Evolutionary conservation across 2,113 vertebrate genomes (phyloP), one percentile per base, ranked within the genome.

Genomic region (Pseudolaguvia tuberculata): DNA sequence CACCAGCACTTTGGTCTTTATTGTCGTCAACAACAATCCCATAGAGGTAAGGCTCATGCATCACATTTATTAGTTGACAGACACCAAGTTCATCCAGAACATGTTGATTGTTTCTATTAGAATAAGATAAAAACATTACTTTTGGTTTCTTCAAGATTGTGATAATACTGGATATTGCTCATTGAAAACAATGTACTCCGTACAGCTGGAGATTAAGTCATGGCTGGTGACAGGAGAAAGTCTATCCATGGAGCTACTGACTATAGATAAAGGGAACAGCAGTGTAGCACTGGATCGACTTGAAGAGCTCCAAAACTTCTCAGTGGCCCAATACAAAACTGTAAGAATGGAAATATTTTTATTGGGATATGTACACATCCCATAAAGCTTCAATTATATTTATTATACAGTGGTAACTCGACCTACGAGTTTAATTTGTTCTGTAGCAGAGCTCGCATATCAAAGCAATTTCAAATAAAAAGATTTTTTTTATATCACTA

Each of bases 151-250:
- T 53, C 25, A 45, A 55, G 7, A 11, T 3, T 59, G 9, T n/a
- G 27, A 1, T 11, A 66, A 21, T 55, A 3, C 27, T 47, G 18
- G 23, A 62, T 21, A 4, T 23, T 72, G 18, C 53, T 52, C 31
- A 70, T 31, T 9, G 17, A 17, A 15, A 35, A 3, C 55, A n/a
- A 21, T 42, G 1, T 27, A 0, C 50, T 56, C 67, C 81, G 86
- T 72, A 82, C 88, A 99, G 97, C 88, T 99, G 90, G 92, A 94
- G 84, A 88, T 99, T 82, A 97, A 95, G 89, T 94, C 93, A 73
- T 99, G 96, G 97, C 87, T 95, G 84, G 92, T 98, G 65, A 95
- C 97, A 67, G 97, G 97, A 77, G 96, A 98, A 84, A 94, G 94
- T 80, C 91, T 99, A 72, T 90, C 91, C 17, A 89, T 98, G 91